These are phyloP conservation scores for Steromphala cineraria DNA, from an alignment of 2,888 invertebrate genomes.

Conservation along the genomic window DNA sequence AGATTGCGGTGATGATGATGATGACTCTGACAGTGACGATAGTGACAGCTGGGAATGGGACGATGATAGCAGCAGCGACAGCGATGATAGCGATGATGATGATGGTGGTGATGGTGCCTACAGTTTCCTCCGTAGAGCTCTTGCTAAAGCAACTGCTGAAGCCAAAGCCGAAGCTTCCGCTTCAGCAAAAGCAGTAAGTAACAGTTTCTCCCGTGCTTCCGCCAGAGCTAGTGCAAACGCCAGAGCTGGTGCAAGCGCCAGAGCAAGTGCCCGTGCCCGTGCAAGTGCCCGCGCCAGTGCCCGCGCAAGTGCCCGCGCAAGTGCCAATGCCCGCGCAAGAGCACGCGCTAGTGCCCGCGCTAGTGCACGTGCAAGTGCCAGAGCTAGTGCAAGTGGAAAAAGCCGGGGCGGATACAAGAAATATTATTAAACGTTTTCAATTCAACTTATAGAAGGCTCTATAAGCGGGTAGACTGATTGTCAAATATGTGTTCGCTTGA, in stretches of 20 bases:
- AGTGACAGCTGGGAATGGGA: neutral
- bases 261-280: neutral
- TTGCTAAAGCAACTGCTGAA: neutral
- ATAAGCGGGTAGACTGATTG: conserved; percentile 2
- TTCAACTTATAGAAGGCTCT: neutral
- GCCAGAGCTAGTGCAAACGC: neutral
- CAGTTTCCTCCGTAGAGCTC: neutral
- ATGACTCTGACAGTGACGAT: too few relatives aligned
- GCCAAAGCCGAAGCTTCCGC: neutral
- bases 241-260: neutral
- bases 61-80: neutral
- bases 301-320: neutral
- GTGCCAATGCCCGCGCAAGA: neutral
- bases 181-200: neutral
- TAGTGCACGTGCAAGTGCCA: neutral
- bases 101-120: neutral
- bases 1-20: neutral
- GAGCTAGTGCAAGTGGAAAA: neutral
- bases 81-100: neutral
- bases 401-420: neutral
- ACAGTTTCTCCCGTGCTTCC: too few relatives aligned
- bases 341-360: neutral
- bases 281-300: neutral
- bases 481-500: neutral
- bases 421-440: neutral